Percentiles rank a stretch among this genome's conserved stretches.
phyloP scores from a whole-genome alignment of 2,888 invertebrate species.

The Brenthis daphne region DNA sequence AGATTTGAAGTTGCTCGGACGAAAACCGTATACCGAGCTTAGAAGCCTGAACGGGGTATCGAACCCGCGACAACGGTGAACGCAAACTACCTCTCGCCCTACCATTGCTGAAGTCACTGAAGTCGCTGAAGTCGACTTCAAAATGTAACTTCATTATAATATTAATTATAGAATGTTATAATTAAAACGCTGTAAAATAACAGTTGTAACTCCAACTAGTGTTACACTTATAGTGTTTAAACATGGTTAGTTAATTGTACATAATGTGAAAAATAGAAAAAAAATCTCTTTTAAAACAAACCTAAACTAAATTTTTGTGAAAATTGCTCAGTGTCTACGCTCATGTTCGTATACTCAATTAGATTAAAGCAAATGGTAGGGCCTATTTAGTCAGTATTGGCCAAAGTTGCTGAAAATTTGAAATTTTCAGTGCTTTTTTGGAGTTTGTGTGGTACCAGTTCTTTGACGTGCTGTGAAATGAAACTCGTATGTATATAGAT shows the following conservation, averaged over 20 bases:
- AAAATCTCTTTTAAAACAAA: neutral
- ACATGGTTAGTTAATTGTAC: no score
- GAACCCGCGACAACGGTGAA: conserved; percentile 61
- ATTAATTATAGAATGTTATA: no score
- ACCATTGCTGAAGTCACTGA: conserved; percentile 38
- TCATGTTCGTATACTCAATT: conserved; percentile 5
- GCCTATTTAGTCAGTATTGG: conserved; percentile 18
- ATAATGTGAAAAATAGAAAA: no score
- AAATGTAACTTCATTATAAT: no score
- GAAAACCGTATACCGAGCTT: conserved; percentile 70
- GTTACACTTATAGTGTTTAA: no score
- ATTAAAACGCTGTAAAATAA: no score
- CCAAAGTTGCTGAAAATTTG: neutral
- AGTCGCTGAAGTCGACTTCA: neutral
- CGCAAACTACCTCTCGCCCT: conserved; percentile 35
- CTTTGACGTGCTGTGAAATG: conserved; percentile 47
- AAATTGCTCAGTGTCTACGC: neutral
- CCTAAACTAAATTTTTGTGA: neutral
- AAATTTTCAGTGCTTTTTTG: conserved; percentile 20
- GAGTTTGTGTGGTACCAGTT: conserved; percentile 59
- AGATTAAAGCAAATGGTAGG: conserved; percentile 20
- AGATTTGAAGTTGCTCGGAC: conserved; percentile 61
- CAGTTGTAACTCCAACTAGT: no score
- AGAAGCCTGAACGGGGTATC: conserved; percentile 67
- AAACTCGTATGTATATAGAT: conserved; percentile 53